A percentile compares a stretch with the other conserved stretches of the same genome.
These are phyloP conservation scores for Gryllus bimaculatus DNA, from an alignment of 1,140 invertebrate species.

Conservation along the genomic window DNA sequence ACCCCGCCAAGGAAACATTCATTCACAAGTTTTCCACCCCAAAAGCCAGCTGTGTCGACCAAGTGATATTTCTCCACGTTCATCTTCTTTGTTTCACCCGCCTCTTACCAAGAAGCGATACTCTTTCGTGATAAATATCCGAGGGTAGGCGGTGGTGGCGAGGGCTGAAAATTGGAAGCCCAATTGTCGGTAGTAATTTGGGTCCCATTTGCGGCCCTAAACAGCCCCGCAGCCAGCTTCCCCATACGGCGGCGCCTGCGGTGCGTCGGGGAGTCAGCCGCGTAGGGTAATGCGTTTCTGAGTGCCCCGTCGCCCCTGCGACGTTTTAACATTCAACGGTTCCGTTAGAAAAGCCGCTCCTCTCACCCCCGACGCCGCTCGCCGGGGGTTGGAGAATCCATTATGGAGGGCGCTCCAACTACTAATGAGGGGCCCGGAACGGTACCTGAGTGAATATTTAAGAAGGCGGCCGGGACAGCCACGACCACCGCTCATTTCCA, in stretches of 20 bases:
- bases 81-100: no score
- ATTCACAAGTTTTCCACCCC: no score
- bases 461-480: not conserved
- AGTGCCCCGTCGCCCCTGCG: not conserved
- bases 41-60: no score
- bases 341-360: not conserved
- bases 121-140: no score
- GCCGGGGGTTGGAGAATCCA: not conserved
- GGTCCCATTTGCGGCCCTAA: not conserved
- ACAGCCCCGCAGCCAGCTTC: no score
- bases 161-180: not conserved
- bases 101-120: no score
- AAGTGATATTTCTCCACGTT: no score
- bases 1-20: no score
- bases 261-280: not conserved
- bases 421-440: not conserved
- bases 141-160: not conserved
- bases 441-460: constrained; percentile 4
- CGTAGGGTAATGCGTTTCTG: not conserved
- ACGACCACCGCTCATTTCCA: not conserved
- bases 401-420: not conserved
- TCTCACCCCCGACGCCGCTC: not conserved
- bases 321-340: not conserved
- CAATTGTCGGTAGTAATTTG: not conserved
- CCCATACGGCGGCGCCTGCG: not conserved